Evolutionary conservation across 2,113 vertebrate genomes (phyloP).

Genomic region (Hypomesus transpacificus): DNA sequence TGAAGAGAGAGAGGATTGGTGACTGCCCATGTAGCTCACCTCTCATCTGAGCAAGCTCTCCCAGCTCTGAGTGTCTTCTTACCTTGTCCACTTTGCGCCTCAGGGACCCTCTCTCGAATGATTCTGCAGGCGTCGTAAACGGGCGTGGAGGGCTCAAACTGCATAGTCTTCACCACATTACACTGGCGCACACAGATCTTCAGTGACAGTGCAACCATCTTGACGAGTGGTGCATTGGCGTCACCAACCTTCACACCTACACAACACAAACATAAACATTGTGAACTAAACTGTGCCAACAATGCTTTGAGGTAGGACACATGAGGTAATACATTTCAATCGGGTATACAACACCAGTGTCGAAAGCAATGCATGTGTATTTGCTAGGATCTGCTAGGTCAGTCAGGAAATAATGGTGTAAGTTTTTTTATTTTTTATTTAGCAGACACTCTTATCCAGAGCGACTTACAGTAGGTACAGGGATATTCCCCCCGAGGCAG

Average conservation of each 20-base stretch:
- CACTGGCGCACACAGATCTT: constrained; percentile 99
- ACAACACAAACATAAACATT: constrained; percentile 5
- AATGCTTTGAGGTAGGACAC: background rate
- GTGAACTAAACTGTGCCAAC: background rate
- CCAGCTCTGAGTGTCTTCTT: constrained; percentile 7
- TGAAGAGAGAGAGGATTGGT: background rate
- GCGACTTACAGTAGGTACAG: too few relatives aligned
- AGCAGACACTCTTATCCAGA: too few relatives aligned
- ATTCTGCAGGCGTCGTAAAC: constrained; percentile 95
- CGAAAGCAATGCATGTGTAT: too few relatives aligned
- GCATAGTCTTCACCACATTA: constrained; percentile 99
- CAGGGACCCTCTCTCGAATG: constrained; percentile 90
- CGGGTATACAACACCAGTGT: too few relatives aligned
- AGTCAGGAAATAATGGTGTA: too few relatives aligned
- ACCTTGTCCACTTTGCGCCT: constrained; percentile 96
- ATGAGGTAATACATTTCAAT: too few relatives aligned
- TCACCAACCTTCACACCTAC: constrained; percentile 56
- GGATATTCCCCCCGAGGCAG: too few relatives aligned
- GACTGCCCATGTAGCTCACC: too few relatives aligned
- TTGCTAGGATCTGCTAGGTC: too few relatives aligned
- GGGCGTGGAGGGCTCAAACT: constrained; percentile 92
- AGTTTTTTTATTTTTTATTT: too few relatives aligned
- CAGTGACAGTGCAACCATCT: constrained; percentile 94
- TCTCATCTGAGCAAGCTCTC: constrained; percentile 8
- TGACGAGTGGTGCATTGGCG: constrained; percentile 50